These are phyloP conservation scores for Agrypnus murinus DNA, from an alignment of 2,888 invertebrate species.

Conservation along the genomic window DNA sequence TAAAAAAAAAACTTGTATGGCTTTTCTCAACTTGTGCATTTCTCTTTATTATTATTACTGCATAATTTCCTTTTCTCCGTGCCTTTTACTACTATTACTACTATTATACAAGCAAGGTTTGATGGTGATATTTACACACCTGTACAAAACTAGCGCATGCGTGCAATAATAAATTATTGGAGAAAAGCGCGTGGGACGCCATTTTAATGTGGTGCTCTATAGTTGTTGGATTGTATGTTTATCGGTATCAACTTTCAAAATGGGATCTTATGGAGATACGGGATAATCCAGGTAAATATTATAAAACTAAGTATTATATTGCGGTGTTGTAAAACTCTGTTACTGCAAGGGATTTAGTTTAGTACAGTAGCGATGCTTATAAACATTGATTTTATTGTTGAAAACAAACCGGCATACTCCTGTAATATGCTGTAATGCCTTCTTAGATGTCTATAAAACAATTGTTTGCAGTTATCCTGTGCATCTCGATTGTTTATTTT, in stretches of 20 bases:
- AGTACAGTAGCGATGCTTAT: slow-evolving; percentile 26
- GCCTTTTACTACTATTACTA: no score
- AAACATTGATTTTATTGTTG: slow-evolving; percentile 34
- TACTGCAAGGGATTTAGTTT: slow-evolving; percentile 17
- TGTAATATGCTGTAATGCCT: background rate
- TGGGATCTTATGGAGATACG: slow-evolving; percentile 52
- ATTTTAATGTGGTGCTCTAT: slow-evolving; percentile 69
- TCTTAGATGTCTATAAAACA: background rate
- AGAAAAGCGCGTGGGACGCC: slow-evolving; percentile 70
- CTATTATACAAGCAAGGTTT: background rate
- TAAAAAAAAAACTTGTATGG: no score
- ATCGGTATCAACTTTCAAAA: slow-evolving; percentile 40
- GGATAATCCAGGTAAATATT: slow-evolving; percentile 43
- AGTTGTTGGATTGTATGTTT: slow-evolving; percentile 53
- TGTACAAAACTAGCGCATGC: slow-evolving; percentile 56
- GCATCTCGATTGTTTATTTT: slow-evolving; percentile 53
- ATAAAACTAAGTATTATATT: background rate
- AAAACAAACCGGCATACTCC: no score
- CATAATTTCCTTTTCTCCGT: no score
- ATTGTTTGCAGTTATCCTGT: background rate
- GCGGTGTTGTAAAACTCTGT: slow-evolving; percentile 1
- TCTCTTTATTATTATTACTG: no score
- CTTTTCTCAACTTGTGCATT: no score
- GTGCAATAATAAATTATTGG: slow-evolving; percentile 60
- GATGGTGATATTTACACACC: slow-evolving; percentile 40